A percentile compares a stretch with the other conserved stretches of the same genome.
phyloP scores from a whole-genome alignment of 1,140 invertebrate species.

The Xylocopa sonorina region DNA sequence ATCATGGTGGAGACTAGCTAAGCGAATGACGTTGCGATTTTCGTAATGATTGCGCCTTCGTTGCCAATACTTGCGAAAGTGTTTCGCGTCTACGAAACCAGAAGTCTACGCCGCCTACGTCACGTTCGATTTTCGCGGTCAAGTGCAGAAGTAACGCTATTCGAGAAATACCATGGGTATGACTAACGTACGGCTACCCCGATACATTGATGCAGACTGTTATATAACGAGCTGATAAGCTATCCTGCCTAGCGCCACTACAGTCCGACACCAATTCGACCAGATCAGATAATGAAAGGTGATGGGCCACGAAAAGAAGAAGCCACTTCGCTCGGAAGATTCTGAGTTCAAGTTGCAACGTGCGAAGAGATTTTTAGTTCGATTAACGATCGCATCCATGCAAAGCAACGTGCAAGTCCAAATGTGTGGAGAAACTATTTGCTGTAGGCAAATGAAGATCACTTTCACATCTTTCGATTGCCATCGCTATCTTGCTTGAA shows the following conservation, averaged over 20 bases:
- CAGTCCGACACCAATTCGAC: not conserved
- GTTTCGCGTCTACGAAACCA: constrained; percentile 19
- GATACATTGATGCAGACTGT: not conserved
- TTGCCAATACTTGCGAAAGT: constrained; percentile 34
- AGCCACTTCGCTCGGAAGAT: too few species aligned
- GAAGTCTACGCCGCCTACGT: constrained; percentile 20
- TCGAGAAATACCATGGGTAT: constrained; percentile 2
- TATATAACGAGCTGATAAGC: constrained; percentile 11
- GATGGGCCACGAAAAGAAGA: too few species aligned
- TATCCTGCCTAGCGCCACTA: not conserved
- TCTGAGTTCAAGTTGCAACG: too few species aligned
- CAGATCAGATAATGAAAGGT: not conserved
- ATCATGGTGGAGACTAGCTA: constrained; percentile 19
- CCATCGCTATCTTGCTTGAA: too few species aligned
- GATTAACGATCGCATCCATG: too few species aligned
- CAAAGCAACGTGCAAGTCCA: too few species aligned
- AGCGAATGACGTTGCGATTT: constrained; percentile 34
- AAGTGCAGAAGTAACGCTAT: constrained; percentile 34
- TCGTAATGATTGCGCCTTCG: constrained; percentile 16
- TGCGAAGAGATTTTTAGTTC: too few species aligned
- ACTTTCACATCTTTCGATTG: too few species aligned
- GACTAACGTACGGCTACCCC: not conserved
- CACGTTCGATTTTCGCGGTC: constrained; percentile 52
- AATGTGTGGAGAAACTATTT: too few species aligned
- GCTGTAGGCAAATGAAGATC: too few species aligned